Percentiles rank a stretch among this genome's conserved stretches.
Evolutionary conservation across 1,140 invertebrate genomes (phyloP).

Genomic region (Aphelenchoides besseyi): DNA sequence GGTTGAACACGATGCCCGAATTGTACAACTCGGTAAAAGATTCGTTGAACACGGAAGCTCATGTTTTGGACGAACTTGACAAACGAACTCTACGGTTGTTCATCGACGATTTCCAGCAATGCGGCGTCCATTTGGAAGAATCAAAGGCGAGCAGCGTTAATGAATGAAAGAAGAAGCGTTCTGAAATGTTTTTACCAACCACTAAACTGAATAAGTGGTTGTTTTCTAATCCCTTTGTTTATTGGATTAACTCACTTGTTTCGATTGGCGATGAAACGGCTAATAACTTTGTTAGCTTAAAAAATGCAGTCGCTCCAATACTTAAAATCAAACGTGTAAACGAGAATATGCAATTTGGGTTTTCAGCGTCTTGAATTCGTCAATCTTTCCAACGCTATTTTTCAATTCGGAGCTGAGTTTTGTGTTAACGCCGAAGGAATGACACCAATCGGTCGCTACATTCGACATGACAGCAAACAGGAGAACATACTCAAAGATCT

Average conservation of each 20-base stretch:
- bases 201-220: no score
- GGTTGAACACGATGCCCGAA: conserved; percentile 43
- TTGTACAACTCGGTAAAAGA: conserved; percentile 33
- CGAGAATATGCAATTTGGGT: no score
- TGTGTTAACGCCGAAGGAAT: conserved; percentile 23
- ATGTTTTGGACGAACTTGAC: conserved; percentile 31
- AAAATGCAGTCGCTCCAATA: no score
- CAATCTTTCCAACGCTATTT: conserved; percentile 43
- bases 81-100: conserved; percentile 33
- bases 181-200: no score
- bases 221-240: neutral
- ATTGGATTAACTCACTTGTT: neutral
- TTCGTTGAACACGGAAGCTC: conserved; percentile 31
- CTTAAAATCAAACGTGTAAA: no score
- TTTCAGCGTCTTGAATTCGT: conserved; percentile 45
- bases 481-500: conserved; percentile 41
- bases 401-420: conserved; percentile 39
- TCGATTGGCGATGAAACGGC: no score
- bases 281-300: no score
- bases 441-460: neutral
- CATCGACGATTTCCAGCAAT: conserved; percentile 48
- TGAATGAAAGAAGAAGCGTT: no score
- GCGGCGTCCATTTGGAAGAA: conserved; percentile 46
- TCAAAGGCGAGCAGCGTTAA: conserved; percentile 10
- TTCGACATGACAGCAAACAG: conserved; percentile 31